These are phyloP conservation scores for cat (Felis catus) DNA, from an alignment of 2,113 vertebrate genomes.

Conservation along the genomic window DNA sequence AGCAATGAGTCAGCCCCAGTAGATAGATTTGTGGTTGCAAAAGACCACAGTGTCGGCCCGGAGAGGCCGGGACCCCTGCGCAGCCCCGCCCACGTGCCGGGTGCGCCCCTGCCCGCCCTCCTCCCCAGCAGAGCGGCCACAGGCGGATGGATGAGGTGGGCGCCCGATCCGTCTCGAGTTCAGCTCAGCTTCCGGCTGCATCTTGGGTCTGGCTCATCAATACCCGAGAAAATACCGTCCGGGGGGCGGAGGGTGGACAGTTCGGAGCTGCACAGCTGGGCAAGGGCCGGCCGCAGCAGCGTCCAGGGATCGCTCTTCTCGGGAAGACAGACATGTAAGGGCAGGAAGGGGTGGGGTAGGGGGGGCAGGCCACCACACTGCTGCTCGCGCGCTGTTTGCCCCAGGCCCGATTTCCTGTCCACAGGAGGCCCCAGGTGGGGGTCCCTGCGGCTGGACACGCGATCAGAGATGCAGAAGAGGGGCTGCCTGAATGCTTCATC, in stretches of 20 bases:
- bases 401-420: neutral
- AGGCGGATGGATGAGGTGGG: constrained; percentile 33
- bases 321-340: neutral
- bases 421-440: neutral
- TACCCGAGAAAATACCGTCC: constrained; percentile 59
- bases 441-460: rapidly evolving
- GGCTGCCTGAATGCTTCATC: neutral
- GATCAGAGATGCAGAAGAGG: neutral
- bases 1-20: neutral
- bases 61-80: neutral
- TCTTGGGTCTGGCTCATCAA: constrained; percentile 57
- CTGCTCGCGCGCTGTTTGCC: neutral
- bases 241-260: neutral
- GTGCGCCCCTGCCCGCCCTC: neutral
- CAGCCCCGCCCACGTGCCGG: neutral
- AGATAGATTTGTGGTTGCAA: neutral
- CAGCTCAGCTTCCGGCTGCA: constrained; percentile 53
- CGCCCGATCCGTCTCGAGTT: constrained; percentile 50
- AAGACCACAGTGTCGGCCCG: neutral
- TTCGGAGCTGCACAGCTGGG: constrained; percentile 8
- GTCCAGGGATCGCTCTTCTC: neutral
- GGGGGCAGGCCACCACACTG: neutral
- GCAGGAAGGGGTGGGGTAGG: rapidly evolving
- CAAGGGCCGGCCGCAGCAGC: neutral
- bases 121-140: neutral